Evolutionary conservation across 2,113 vertebrate genomes (phyloP).

Genomic region (Halcyon senegalensis): DNA sequence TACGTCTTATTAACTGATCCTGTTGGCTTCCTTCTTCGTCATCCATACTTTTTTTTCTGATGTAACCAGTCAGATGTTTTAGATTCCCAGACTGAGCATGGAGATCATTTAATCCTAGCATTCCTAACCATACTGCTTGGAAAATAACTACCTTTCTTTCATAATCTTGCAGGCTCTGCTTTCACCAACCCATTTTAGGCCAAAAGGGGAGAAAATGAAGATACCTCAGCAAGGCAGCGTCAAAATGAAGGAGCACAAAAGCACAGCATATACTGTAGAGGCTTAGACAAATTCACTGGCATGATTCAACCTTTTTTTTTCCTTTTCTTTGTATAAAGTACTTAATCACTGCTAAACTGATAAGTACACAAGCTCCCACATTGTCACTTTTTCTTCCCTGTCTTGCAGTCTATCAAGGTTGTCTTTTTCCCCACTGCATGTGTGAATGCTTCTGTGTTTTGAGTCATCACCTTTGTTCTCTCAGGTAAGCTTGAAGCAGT

Average conservation of each 20-base stretch:
- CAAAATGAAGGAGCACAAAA: neutral
- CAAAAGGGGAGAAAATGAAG: conserved; percentile 49
- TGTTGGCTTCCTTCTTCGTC: neutral
- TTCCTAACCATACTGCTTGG: neutral
- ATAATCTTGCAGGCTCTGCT: conserved; percentile 46
- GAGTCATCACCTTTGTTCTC: conserved; percentile 7
- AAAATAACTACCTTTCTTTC: conserved; percentile 28
- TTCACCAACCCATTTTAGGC: conserved; percentile 57
- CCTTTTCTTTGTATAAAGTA: neutral
- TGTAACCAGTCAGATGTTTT: neutral
- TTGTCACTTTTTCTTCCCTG: neutral
- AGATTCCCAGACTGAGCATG: neutral
- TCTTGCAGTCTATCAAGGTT: neutral
- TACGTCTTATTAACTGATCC: neutral
- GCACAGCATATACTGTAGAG: neutral
- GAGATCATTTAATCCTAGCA: neutral
- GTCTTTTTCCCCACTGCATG: neutral
- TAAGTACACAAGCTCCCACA: neutral
- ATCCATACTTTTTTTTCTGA: neutral
- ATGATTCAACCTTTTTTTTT: neutral
- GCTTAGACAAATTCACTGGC: neutral
- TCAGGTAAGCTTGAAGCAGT: neutral
- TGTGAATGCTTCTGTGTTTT: conserved; percentile 13
- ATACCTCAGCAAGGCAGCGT: conserved; percentile 39
- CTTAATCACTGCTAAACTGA: neutral